phyloP scores from a whole-genome alignment of 2,113 vertebrate species.

The Micronisus gabar region DNA sequence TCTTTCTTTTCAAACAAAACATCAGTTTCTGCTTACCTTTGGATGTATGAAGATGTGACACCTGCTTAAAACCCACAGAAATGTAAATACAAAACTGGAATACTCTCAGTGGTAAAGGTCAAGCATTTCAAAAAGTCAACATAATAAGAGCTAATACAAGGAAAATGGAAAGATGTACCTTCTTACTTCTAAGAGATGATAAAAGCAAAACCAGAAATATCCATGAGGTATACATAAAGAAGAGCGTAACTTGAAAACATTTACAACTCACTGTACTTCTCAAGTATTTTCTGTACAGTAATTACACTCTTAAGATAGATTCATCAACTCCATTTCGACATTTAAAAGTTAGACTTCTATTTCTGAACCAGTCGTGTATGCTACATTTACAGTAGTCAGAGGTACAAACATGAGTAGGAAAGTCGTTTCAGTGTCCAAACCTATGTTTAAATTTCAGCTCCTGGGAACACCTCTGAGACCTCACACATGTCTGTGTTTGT shows the following conservation, averaged over 20 bases:
- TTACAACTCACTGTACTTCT: not conserved
- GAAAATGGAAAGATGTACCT: not conserved
- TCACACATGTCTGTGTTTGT: fast-evolving
- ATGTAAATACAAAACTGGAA: not conserved
- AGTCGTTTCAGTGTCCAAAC: not conserved
- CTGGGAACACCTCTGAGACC: not conserved
- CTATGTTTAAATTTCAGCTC: not conserved
- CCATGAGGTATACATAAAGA: not conserved
- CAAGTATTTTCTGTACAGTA: not conserved
- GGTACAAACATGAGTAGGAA: not conserved
- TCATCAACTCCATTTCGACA: not conserved
- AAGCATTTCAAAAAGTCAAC: not conserved
- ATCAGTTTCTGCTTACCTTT: not conserved
- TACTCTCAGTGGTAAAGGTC: not conserved
- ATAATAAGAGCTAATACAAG: not conserved
- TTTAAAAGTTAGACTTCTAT: not conserved
- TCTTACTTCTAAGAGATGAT: not conserved
- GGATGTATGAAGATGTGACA: not conserved
- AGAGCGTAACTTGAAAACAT: not conserved
- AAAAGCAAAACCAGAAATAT: not conserved
- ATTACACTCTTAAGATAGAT: not conserved
- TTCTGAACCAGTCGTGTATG: not conserved
- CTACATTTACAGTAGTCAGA: not conserved
- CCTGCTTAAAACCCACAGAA: not conserved
- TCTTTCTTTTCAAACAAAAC: not conserved